A percentile compares a stretch with the other conserved stretches of the same genome.
These are phyloP conservation scores for Chaenogobius annularis DNA, from an alignment of 2,113 vertebrate species.

Conservation along the genomic window DNA sequence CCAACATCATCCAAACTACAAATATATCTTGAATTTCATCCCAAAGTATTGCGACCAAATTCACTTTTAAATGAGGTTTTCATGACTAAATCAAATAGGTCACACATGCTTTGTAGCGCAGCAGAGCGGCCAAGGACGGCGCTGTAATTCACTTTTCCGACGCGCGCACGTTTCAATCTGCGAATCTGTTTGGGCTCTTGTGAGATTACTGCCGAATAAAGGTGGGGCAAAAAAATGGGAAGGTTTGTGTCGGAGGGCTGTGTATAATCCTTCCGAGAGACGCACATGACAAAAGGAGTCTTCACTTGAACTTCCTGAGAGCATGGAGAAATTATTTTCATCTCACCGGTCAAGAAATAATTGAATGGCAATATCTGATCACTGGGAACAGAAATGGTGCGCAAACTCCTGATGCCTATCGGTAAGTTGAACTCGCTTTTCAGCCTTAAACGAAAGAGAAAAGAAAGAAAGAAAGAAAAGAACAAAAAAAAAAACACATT, in stretches of 20 bases:
- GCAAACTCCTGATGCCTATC: slow-evolving; percentile 61
- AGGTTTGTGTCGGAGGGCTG: slow-evolving; percentile 39
- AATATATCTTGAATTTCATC: too few species aligned
- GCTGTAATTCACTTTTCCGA: background rate
- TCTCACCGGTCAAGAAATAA: background rate
- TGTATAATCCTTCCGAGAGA: slow-evolving; percentile 54
- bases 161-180: slow-evolving; percentile 7
- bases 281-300: slow-evolving; percentile 18
- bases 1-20: too few species aligned
- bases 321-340: background rate
- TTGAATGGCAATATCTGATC: slow-evolving; percentile 37
- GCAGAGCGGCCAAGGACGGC: background rate
- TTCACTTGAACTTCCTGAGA: background rate
- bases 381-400: slow-evolving; percentile 60
- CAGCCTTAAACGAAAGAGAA: background rate
- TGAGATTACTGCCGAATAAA: slow-evolving; percentile 56
- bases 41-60: background rate
- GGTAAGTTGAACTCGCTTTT: slow-evolving; percentile 50
- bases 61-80: background rate
- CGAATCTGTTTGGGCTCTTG: slow-evolving; percentile 12
- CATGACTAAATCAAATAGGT: background rate
- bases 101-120: background rate
- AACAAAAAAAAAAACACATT: background rate
- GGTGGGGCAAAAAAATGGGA: slow-evolving; percentile 58
- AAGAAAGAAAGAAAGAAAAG: background rate